Evolutionary conservation across 1,140 invertebrate species (phyloP).

Genomic region (Drosophila pseudoananassae): DNA sequence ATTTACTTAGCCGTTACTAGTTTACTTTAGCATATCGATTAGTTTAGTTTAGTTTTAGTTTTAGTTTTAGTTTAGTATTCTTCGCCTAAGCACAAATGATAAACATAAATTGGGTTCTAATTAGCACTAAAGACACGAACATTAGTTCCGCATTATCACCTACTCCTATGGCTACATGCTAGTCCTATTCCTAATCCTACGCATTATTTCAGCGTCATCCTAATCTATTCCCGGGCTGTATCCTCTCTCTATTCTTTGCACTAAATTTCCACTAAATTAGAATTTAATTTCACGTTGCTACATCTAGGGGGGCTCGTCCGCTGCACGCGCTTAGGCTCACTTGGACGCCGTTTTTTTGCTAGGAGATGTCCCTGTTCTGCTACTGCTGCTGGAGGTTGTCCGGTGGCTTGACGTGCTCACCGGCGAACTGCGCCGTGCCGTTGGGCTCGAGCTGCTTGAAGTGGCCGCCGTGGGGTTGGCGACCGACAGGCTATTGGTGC

Average conservation of each 20-base stretch:
- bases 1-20: slow-evolving; percentile 46
- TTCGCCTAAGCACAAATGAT: slow-evolving; percentile 41
- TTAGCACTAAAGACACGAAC: slow-evolving; percentile 56
- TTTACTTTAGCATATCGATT: slow-evolving; percentile 37
- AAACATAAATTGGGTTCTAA: slow-evolving; percentile 56
- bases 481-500: slow-evolving; percentile 64
- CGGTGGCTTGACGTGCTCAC: slow-evolving; percentile 16
- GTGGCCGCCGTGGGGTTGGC: slow-evolving; percentile 29
- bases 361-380: slow-evolving; percentile 37
- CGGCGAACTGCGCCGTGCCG: slow-evolving; percentile 55
- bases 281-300: slow-evolving; percentile 67
- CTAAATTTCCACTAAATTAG: slow-evolving; percentile 81
- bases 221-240: slow-evolving; percentile 5
- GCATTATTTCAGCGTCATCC: slow-evolving; percentile 3
- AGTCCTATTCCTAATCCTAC: slow-evolving; percentile 8
- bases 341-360: slow-evolving; percentile 69
- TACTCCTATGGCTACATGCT: slow-evolving; percentile 15
- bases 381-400: slow-evolving; percentile 19
- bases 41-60: slow-evolving; percentile 32
- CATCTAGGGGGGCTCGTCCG: slow-evolving; percentile 14
- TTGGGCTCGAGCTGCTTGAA: slow-evolving; percentile 57
- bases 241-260: slow-evolving; percentile 40
- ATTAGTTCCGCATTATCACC: slow-evolving; percentile 23
- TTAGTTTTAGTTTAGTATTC: slow-evolving; percentile 26
- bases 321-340: slow-evolving; percentile 31